Conservation (phyloP, 2,888 invertebrate species). For the Torymus aiolomorphi region DNA sequence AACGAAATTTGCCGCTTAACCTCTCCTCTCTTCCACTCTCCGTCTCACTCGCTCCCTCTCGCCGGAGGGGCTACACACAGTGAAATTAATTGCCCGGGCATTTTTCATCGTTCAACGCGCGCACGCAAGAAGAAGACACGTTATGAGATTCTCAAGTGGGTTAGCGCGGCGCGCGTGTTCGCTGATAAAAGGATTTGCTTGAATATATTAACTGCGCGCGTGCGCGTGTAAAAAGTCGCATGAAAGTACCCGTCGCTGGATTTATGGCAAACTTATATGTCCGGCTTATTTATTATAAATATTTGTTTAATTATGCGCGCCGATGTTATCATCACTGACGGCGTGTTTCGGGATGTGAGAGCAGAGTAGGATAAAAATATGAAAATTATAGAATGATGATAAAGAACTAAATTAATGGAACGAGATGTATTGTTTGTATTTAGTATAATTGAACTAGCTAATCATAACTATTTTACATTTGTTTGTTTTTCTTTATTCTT, state of each 20-base stretch:
- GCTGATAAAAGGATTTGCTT: slow-evolving; percentile 56
- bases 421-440: background rate
- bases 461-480: no score
- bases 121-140: slow-evolving; percentile 22
- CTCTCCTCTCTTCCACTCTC: background rate
- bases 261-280: slow-evolving; percentile 17
- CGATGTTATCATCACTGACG: background rate
- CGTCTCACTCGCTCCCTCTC: no score
- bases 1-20: slow-evolving; percentile 54
- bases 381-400: slow-evolving; percentile 14
- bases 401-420: slow-evolving; percentile 20
- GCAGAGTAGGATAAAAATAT: background rate
- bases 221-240: slow-evolving; percentile 36
- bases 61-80: slow-evolving; percentile 29
- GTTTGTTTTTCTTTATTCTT: no score
- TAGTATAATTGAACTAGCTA: no score
- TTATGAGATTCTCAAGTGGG: slow-evolving; percentile 56
- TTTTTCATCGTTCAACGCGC: slow-evolving; percentile 47
- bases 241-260: slow-evolving; percentile 18
- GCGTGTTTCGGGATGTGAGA: no score
- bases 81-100: slow-evolving; percentile 54
- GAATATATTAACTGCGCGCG: slow-evolving; percentile 37
- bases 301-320: slow-evolving; percentile 45
- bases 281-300: slow-evolving; percentile 48
- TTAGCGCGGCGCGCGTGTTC: slow-evolving; percentile 43